Evolutionary conservation across 2,888 invertebrate species (phyloP).

Genomic region (Sepiola atlantica): DNA sequence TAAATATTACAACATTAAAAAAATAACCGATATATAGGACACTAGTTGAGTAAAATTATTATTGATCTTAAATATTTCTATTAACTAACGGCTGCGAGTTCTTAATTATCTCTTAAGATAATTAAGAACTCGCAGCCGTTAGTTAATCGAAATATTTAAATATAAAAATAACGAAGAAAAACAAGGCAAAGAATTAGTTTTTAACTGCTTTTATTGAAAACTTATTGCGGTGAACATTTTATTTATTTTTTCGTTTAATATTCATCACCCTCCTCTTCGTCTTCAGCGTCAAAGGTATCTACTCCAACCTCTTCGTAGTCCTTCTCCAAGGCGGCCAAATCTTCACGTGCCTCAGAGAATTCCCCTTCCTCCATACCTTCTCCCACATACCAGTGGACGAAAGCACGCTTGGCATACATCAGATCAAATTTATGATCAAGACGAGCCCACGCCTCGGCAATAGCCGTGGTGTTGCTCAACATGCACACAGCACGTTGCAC

Average conservation of each 20-base stretch:
- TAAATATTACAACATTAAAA: no score
- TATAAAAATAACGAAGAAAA: neutral
- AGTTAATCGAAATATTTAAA: no score
- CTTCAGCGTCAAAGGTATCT: conserved; percentile 59
- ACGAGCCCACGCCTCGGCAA: conserved; percentile 89
- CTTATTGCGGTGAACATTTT: neutral
- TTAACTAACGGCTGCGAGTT: no score
- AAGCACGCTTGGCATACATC: conserved; percentile 88
- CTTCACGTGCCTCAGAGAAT: conserved; percentile 66
- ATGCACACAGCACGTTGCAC: conserved; percentile 86
- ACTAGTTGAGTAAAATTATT: no score
- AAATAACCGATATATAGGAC: no score
- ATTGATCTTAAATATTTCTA: no score
- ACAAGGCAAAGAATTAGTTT: neutral
- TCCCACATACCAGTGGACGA: conserved; percentile 86
- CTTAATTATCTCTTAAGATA: no score
- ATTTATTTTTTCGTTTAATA: no score
- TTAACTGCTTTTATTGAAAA: neutral
- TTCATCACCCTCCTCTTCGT: conserved; percentile 53
- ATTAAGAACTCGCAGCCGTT: no score
- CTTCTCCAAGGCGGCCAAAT: conserved; percentile 66
- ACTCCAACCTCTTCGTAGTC: conserved; percentile 66
- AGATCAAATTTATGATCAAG: conserved; percentile 86
- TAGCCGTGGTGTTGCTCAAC: conserved; percentile 94
- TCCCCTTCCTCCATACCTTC: conserved; percentile 67